Evolutionary conservation across 2,888 invertebrate genomes (phyloP).

Genomic region (Cepaea hortensis): DNA sequence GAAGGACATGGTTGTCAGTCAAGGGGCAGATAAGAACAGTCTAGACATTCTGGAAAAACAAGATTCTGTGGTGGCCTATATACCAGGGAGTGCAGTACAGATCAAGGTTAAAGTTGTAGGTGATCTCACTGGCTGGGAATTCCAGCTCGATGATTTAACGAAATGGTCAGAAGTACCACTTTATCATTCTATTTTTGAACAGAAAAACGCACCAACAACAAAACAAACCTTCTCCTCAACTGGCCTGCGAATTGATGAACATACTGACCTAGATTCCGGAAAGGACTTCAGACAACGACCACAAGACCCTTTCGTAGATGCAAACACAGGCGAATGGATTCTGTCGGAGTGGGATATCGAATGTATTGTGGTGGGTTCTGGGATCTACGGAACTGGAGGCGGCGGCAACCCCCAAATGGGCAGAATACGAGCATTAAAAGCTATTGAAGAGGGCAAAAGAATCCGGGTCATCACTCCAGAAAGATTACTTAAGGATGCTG

Average conservation of each 20-base stretch:
- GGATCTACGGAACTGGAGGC: conserved; percentile 73
- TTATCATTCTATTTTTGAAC: not conserved
- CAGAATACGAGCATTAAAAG: conserved; percentile 57
- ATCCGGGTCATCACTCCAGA: conserved; percentile 66
- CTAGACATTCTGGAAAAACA: conserved; percentile 59
- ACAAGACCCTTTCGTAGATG: conserved; percentile 54
- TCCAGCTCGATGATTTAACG: not conserved
- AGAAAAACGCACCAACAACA: not conserved
- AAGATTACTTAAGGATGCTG: conserved; percentile 54
- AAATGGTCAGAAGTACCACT: conserved; percentile 35
- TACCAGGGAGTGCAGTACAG: conserved; percentile 69
- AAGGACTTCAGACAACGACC: conserved; percentile 35
- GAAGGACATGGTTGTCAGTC: conserved; percentile 21
- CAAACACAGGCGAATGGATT: conserved; percentile 66
- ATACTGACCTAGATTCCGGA: not conserved
- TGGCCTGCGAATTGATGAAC: conserved; percentile 31
- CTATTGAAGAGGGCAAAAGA: conserved; percentile 59
- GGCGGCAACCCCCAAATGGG: conserved; percentile 71
- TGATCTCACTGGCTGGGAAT: conserved; percentile 54
- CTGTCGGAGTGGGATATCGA: conserved; percentile 70
- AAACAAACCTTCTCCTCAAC: conserved; percentile 48
- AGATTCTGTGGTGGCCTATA: conserved; percentile 67
- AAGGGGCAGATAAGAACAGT: conserved; percentile 56
- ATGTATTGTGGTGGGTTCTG: conserved; percentile 71
- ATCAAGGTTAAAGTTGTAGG: conserved; percentile 70